Conservation (phyloP, 2,888 invertebrate genomes). For the Chaitophorus viminalis region DNA sequence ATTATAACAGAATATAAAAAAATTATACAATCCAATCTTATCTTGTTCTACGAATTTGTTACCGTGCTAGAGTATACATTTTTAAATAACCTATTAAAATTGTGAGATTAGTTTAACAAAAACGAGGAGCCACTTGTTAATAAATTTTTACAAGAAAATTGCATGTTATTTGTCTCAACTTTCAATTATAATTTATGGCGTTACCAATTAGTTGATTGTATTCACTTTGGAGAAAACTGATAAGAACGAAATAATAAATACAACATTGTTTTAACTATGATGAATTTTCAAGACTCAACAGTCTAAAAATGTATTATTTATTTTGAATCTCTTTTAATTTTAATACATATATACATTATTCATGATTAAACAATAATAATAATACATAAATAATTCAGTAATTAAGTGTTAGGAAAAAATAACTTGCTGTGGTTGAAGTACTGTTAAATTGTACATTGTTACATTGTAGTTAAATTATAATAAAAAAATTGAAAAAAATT, state of each 20-base stretch:
- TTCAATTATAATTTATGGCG: background rate
- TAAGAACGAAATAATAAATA: background rate
- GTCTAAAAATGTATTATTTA: too few relatives aligned
- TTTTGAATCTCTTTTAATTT: too few relatives aligned
- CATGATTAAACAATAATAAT: too few relatives aligned
- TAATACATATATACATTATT: too few relatives aligned
- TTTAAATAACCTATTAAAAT: background rate
- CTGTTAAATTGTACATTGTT: too few relatives aligned
- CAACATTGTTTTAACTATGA: too few relatives aligned
- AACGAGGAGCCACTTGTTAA: background rate
- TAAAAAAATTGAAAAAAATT: too few relatives aligned
- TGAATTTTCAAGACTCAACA: too few relatives aligned
- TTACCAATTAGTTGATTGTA: slow-evolving; percentile 38
- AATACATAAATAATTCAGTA: too few relatives aligned
- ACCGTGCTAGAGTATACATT: background rate
- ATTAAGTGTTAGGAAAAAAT: too few relatives aligned
- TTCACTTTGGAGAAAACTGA: background rate
- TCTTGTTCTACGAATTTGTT: background rate
- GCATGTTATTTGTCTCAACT: background rate
- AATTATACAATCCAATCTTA: background rate
- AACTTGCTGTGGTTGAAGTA: too few relatives aligned
- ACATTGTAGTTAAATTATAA: too few relatives aligned
- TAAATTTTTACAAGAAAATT: slow-evolving; percentile 14
- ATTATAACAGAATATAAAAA: background rate
- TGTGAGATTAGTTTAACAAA: background rate